Base-by-base conservation (phyloP, 2,797 vertebrate genomes). In the Zenarchopterus dispar region DNA sequence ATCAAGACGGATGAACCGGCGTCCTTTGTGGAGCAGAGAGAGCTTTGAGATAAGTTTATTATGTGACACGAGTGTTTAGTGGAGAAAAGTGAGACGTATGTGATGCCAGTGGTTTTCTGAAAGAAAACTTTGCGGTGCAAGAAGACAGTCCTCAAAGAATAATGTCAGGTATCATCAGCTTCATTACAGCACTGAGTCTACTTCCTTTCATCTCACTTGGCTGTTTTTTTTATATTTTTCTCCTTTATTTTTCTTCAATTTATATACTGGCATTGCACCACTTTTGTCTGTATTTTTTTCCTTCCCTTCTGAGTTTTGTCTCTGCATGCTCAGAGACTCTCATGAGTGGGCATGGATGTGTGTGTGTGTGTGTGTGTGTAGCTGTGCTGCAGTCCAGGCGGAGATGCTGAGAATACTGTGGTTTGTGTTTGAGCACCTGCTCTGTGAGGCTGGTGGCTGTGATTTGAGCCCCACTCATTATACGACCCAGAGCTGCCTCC, bases 381-480 rank as follows among this genome's bases (percentile, higher is more conserved):
- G 49, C 28, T 21, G 15, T 47, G 53, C 28, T 63, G 68, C 36
- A 50, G 66, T 62, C 42, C 28, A 51, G 50, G 66, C n/a, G 8
- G 60, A 57, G 61, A 48, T 36, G 62, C 21, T 46, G 52, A 54
- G 47, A 74, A 67, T 19, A 55, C 51, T 22, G 60, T 22, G 56
- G 39, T 67, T 63, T 53, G 59, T 84, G 62, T 76, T 80, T 18
- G 31, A 52, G 77, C 84, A 88, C 81, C 83, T 91, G 78, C 77
- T 80, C 73, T 50, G 42, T 64, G 68, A 75, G 67, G 55, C 78
- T 70, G 69, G 84, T 84, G 74, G 78, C 63, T 86, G 79, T 82
- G 84, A 88, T 89, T 85, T 80, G 70, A 78, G 70, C 58, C 59
- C 41, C 19, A n/a, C 81, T 92, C 84, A 88, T 92, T 92, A 91